phyloP scores from a whole-genome alignment of 2,888 invertebrate species.

The Oligia fasciuncula region DNA sequence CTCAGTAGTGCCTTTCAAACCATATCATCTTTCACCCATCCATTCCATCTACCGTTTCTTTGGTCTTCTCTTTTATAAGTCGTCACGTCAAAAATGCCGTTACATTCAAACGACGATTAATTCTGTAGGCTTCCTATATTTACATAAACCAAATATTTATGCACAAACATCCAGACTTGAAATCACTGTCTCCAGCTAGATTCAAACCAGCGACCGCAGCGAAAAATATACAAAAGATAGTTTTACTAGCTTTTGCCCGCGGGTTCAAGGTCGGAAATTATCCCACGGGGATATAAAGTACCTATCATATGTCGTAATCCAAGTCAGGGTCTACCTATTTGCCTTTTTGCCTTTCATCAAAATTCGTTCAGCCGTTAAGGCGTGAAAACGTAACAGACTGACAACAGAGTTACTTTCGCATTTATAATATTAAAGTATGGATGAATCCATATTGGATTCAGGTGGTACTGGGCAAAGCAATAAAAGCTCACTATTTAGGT shows the following conservation, averaged over 20 bases:
- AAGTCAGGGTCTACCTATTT: neutral
- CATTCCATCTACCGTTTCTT: neutral
- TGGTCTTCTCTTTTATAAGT: neutral
- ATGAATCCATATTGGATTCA: neutral
- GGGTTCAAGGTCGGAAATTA: neutral
- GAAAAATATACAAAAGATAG: neutral
- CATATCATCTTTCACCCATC: too few species aligned
- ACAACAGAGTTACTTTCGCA: neutral
- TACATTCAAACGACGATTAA: too few species aligned
- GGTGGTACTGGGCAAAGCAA: conserved; percentile 1
- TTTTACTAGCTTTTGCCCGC: neutral
- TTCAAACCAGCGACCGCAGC: neutral
- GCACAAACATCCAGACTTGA: neutral
- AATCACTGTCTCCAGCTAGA: neutral
- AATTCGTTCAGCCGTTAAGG: neutral
- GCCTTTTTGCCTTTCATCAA: neutral
- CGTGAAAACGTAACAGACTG: neutral
- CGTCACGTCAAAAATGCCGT: neutral
- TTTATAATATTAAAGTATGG: neutral
- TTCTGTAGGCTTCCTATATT: neutral
- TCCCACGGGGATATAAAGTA: neutral
- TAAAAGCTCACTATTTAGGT: conserved; percentile 23
- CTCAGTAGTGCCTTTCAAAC: too few species aligned
- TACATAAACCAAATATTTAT: neutral
- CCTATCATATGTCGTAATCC: neutral